Conservation (phyloP, 2,888 invertebrate species). For the Nomada ferruginata region DNA sequence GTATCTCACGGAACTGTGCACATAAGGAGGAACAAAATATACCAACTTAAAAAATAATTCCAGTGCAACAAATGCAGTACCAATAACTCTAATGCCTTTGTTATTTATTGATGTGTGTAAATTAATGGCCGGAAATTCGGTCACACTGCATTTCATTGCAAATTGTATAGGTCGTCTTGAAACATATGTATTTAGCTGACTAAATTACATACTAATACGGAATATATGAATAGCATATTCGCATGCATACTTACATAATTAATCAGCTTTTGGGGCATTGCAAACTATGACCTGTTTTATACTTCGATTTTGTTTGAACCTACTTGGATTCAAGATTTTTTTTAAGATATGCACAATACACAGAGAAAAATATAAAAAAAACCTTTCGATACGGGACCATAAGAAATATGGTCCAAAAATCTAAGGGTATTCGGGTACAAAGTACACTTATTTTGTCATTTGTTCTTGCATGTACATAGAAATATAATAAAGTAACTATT, state of each 20-base stretch:
- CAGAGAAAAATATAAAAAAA: neutral
- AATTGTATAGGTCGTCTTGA: slow-evolving; percentile 8
- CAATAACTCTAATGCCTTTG: neutral
- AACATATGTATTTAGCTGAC: neutral
- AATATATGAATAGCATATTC: neutral
- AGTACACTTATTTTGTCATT: slow-evolving; percentile 35
- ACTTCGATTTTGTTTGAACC: neutral
- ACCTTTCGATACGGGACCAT: slow-evolving; percentile 5
- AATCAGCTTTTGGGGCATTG: neutral
- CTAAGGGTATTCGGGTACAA: slow-evolving; percentile 19
- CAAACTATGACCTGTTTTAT: neutral
- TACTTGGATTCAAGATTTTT: neutral
- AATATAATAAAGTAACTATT: slow-evolving; percentile 67
- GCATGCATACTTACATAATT: neutral
- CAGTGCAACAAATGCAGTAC: slow-evolving; percentile 33
- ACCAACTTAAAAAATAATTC: slow-evolving; percentile 37
- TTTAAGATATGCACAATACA: neutral
- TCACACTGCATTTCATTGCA: neutral
- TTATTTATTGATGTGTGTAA: neutral
- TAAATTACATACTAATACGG: neutral
- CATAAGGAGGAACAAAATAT: slow-evolving; percentile 46
- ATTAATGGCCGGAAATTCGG: neutral
- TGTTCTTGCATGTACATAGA: slow-evolving; percentile 62
- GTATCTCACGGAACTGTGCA: slow-evolving; percentile 47
- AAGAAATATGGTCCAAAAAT: slow-evolving; percentile 9